Percentiles rank a stretch among this genome's conserved stretches.
Evolutionary conservation across 2,113 vertebrate genomes (phyloP).

Genomic region (Tricholaema leucomelas): DNA sequence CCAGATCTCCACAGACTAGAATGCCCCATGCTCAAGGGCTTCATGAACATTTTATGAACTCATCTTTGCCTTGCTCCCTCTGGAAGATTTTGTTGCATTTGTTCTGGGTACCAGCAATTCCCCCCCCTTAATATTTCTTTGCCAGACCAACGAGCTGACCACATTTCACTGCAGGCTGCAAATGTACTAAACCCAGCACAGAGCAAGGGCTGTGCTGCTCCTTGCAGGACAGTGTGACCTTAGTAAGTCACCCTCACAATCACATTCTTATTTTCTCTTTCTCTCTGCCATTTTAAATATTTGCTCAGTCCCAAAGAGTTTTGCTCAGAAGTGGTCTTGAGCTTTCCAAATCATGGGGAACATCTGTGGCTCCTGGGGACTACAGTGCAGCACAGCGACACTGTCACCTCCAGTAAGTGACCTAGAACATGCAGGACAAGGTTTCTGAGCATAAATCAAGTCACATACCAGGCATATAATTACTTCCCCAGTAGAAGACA

Average conservation of each 20-base stretch:
- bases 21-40: background rate
- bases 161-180: background rate
- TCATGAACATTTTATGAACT: background rate
- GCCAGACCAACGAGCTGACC: accelerated
- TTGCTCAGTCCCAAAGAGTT: background rate
- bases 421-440: background rate
- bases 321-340: background rate
- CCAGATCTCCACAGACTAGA: background rate
- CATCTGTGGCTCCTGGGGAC: background rate
- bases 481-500: background rate
- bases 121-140: background rate
- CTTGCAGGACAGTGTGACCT: background rate
- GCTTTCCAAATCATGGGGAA: background rate
- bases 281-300: background rate
- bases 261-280: background rate
- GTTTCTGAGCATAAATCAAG: background rate
- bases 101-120: background rate
- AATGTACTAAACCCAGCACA: background rate
- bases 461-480: background rate
- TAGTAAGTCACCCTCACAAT: background rate
- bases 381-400: background rate
- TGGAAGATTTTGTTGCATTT: background rate
- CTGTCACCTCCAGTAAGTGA: background rate
- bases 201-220: background rate
- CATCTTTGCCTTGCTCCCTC: background rate